Percentiles rank a stretch among this genome's conserved stretches.
Evolutionary conservation across 2,797 vertebrate genomes (phyloP).

Genomic region (Microctenopoma steveboyesi): DNA sequence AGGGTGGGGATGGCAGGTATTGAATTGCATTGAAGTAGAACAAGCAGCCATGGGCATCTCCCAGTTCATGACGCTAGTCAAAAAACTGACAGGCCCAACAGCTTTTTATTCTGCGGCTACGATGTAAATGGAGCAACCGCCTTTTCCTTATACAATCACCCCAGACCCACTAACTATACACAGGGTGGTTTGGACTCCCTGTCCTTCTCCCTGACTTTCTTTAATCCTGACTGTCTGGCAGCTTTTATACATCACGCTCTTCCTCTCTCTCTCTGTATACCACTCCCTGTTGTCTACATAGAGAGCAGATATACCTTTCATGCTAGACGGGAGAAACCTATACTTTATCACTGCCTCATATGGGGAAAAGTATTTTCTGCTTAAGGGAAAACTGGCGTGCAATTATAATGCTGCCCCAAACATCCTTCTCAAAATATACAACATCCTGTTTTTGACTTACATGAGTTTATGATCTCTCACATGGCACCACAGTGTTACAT

Average conservation of each 20-base stretch:
- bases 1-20: conserved; percentile 66
- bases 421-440: conserved; percentile 68
- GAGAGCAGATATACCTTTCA: conserved; percentile 69
- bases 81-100: conserved; percentile 83
- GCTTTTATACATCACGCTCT: conserved; percentile 20
- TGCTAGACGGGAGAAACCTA: conserved; percentile 62
- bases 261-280: conserved; percentile 19
- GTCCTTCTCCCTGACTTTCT: conserved; percentile 30
- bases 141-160: conserved; percentile 67
- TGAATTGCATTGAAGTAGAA: conserved; percentile 75
- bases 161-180: conserved; percentile 55
- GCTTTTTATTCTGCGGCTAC: conserved; percentile 73
- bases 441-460: conserved; percentile 69
- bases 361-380: conserved; percentile 69
- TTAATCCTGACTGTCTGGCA: conserved; percentile 5
- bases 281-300: conserved; percentile 75
- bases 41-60: conserved; percentile 78
- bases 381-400: conserved; percentile 65
- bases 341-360: conserved; percentile 72
- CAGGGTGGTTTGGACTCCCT: conserved; percentile 40
- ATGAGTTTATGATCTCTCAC: conserved; percentile 65
- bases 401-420: conserved; percentile 71
- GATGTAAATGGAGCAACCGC: conserved; percentile 71
- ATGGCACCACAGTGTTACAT: conserved; percentile 51
- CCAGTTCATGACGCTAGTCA: conserved; percentile 79